Conservation (phyloP, 2,797 vertebrate genomes). For the Pelobates cultripes region DNA sequence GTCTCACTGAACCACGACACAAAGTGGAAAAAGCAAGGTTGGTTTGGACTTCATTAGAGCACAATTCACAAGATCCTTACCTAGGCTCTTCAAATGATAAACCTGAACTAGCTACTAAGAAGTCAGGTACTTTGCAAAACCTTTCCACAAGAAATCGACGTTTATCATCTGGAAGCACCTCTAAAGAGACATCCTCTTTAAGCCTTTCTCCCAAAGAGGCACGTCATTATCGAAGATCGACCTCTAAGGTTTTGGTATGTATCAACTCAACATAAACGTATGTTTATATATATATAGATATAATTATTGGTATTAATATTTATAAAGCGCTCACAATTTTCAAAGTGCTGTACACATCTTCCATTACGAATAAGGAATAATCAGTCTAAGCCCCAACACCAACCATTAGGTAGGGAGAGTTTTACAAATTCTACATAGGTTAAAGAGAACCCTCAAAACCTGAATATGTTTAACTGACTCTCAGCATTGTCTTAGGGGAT, state of each 20-base stretch:
- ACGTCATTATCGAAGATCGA: not conserved
- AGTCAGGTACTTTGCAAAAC: not conserved
- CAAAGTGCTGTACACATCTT: no score
- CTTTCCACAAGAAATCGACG: not conserved
- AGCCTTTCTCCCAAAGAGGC: conserved; percentile 1
- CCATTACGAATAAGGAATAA: no score
- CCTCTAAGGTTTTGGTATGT: conserved; percentile 41
- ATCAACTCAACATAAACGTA: not conserved
- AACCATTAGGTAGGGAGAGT: no score
- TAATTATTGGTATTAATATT: no score
- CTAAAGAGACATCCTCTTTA: not conserved
- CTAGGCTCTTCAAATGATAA: not conserved
- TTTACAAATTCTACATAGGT: no score
- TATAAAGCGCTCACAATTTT: no score
- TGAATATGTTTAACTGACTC: no score
- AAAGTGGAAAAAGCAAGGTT: not conserved
- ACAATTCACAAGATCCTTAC: not conserved
- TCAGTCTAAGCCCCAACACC: no score
- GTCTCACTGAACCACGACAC: not conserved
- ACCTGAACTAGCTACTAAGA: not conserved
- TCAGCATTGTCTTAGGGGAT: no score
- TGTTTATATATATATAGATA: not conserved
- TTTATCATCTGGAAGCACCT: not conserved
- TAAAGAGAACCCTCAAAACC: no score
- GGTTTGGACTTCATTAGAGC: not conserved